These are phyloP conservation scores for Nineta flava DNA, from an alignment of 2,888 invertebrate genomes.

Conservation along the genomic window DNA sequence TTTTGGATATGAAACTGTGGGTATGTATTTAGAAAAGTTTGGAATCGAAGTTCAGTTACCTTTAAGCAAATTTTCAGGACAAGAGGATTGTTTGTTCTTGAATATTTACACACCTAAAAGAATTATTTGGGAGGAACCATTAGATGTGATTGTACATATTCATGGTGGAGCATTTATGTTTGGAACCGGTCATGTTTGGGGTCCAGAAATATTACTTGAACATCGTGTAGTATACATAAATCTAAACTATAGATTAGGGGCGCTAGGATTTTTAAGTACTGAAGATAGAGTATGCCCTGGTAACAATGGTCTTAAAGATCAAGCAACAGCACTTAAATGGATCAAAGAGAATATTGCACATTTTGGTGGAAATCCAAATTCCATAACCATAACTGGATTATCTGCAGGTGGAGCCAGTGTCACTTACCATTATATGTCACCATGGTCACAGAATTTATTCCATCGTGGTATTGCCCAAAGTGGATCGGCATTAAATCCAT, in stretches of 20 bases:
- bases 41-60: background rate
- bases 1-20: background rate
- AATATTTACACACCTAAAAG: conserved; percentile 12
- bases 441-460: conserved; percentile 35
- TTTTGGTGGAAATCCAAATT: conserved; percentile 24
- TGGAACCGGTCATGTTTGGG: conserved; percentile 17
- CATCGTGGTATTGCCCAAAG: conserved; percentile 45
- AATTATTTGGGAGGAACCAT: conserved; percentile 9
- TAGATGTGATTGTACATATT: conserved; percentile 22
- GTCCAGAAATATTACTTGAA: conserved; percentile 18
- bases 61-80: conserved; percentile 9
- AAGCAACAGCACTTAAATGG: conserved; percentile 22
- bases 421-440: conserved; percentile 24
- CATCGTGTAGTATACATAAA: conserved; percentile 17
- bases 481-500: conserved; percentile 41
- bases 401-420: conserved; percentile 25
- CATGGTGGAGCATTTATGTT: conserved; percentile 23
- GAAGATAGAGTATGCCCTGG: conserved; percentile 23
- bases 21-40: background rate
- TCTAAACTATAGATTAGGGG: conserved; percentile 9
- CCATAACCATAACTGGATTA: conserved; percentile 22
- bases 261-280: conserved; percentile 22
- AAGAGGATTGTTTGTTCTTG: conserved; percentile 13
- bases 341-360: conserved; percentile 21
- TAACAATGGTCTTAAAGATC: conserved; percentile 26